A percentile compares a stretch with the other conserved stretches of the same genome.
Conservation (phyloP, 1,140 invertebrate species). For the Hermetia illucens region DNA sequence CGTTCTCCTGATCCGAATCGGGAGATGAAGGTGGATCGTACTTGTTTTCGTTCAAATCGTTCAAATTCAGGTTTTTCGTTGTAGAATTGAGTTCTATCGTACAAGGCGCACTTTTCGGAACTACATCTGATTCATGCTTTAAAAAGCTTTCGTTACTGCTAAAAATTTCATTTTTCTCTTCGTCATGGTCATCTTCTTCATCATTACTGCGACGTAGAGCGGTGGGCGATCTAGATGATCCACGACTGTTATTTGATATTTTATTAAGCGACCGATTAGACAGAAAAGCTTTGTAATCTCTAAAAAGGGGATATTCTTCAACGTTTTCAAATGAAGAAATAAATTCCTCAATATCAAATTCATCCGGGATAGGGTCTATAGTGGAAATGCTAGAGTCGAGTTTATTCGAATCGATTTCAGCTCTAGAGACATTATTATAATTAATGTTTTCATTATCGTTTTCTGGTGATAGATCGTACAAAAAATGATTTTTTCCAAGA, state of each 20-base stretch:
- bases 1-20: too few relatives aligned
- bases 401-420: neutral
- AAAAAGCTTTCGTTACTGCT: slow-evolving; percentile 27
- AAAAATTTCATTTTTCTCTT: slow-evolving; percentile 27
- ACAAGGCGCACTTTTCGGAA: slow-evolving; percentile 16
- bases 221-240: neutral
- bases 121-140: slow-evolving; percentile 19
- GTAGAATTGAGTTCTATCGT: too few relatives aligned
- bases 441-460: slow-evolving; percentile 13
- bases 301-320: slow-evolving; percentile 30
- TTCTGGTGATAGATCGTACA: slow-evolving; percentile 26
- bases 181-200: slow-evolving; percentile 18
- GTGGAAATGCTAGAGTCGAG: slow-evolving; percentile 12
- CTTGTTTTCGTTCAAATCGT: too few relatives aligned
- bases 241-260: slow-evolving; percentile 8
- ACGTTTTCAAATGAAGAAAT: slow-evolving; percentile 36
- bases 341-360: slow-evolving; percentile 36
- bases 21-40: too few relatives aligned
- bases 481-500: slow-evolving; percentile 26
- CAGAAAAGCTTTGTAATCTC: slow-evolving; percentile 28
- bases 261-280: slow-evolving; percentile 22
- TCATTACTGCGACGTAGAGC: neutral
- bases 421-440: slow-evolving; percentile 5
- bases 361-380: slow-evolving; percentile 21
- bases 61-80: too few relatives aligned